Evolutionary conservation across 1,140 invertebrate species (phyloP).

Genomic region (Drosophila sp.): DNA sequence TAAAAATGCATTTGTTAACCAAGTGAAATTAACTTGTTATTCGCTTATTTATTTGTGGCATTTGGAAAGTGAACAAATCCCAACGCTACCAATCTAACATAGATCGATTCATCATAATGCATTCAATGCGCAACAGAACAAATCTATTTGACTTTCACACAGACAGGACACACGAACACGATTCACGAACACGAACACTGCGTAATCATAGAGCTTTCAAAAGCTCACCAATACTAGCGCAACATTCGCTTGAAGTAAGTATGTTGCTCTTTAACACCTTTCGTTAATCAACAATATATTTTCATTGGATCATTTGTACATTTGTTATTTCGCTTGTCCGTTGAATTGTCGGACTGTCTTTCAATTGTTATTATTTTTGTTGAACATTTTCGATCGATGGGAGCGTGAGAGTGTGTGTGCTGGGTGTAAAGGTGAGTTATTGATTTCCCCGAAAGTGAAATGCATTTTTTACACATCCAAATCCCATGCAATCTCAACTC

Average conservation of each 20-base stretch:
- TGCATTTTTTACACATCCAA: constrained; percentile 48
- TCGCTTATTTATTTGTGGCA: constrained; percentile 37
- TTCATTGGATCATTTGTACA: constrained; percentile 35
- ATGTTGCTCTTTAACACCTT: constrained; percentile 9
- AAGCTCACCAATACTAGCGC: constrained; percentile 10
- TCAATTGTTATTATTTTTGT: constrained; percentile 8
- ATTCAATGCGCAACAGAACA: constrained; percentile 14
- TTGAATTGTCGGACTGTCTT: constrained; percentile 55
- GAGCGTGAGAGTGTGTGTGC: constrained; percentile 44
- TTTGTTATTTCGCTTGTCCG: constrained; percentile 1
- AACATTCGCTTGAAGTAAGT: not conserved
- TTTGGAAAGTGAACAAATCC: constrained; percentile 66
- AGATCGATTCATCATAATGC: not conserved
- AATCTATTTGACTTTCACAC: constrained; percentile 7
- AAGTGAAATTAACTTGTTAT: constrained; percentile 73
- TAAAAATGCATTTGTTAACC: constrained; percentile 55
- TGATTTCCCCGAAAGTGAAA: constrained; percentile 79
- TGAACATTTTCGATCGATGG: constrained; percentile 43
- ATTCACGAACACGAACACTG: not conserved
- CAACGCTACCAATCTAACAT: constrained; percentile 10
- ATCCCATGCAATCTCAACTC: constrained; percentile 4
- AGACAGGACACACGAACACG: not conserved
- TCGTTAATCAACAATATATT: constrained; percentile 26
- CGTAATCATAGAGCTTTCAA: not conserved
- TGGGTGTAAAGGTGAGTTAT: constrained; percentile 46